These are phyloP conservation scores for Ceyx melanurus DNA, from an alignment of 2,113 vertebrate species.

Conservation along the genomic window DNA sequence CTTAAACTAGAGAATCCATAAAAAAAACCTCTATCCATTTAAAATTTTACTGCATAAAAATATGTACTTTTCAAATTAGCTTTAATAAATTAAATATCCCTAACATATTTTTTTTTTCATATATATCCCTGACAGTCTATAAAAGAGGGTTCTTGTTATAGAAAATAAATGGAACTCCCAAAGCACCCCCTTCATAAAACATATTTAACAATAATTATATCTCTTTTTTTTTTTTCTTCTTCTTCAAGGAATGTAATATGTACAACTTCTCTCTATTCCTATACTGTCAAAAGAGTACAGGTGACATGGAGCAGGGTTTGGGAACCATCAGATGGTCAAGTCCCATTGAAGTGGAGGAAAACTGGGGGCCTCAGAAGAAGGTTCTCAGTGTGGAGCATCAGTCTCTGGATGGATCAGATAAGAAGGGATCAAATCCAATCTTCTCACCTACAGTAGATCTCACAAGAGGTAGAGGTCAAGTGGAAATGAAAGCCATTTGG, in stretches of 20 bases:
- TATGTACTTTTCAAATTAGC: constrained; percentile 82
- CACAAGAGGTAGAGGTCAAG: constrained; percentile 86
- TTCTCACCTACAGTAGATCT: constrained; percentile 89
- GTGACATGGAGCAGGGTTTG: constrained; percentile 65
- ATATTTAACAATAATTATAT: constrained; percentile 77
- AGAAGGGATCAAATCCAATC: constrained; percentile 64
- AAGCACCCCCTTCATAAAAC: constrained; percentile 84
- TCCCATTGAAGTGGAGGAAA: constrained; percentile 73
- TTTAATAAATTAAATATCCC: constrained; percentile 83
- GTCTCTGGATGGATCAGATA: constrained; percentile 70
- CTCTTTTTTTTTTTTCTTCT: constrained; percentile 43
- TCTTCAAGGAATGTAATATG: constrained; percentile 82
- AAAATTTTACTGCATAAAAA: constrained; percentile 83
- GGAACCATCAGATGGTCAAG: constrained; percentile 57
- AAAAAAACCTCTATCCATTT: constrained; percentile 75
- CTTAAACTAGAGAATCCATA: constrained; percentile 77
- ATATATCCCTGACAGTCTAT: constrained; percentile 83
- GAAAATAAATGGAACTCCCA: constrained; percentile 81
- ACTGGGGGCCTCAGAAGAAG: constrained; percentile 29
- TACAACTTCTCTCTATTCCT: constrained; percentile 76
- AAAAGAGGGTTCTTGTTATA: constrained; percentile 82
- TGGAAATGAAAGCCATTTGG: constrained; percentile 62
- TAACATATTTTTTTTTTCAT: constrained; percentile 71
- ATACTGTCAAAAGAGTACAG: constrained; percentile 78
- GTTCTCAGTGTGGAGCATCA: constrained; percentile 56